phyloP scores from a whole-genome alignment of 1,140 invertebrate genomes.

The Drosophila truncata region DNA sequence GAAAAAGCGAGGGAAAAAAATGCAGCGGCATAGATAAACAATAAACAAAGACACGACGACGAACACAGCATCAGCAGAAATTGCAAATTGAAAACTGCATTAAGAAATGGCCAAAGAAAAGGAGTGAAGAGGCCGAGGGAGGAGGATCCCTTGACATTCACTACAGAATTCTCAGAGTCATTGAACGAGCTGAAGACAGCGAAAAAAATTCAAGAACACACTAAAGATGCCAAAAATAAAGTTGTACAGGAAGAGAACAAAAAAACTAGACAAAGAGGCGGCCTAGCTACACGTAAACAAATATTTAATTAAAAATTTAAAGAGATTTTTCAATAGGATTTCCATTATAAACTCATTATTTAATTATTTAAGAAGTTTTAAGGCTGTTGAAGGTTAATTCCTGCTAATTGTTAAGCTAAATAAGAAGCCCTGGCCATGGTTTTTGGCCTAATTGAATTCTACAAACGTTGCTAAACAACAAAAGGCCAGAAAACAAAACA shows the following conservation, averaged over 20 bases:
- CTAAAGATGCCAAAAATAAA: conserved; percentile 42
- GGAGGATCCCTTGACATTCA: conserved; percentile 18
- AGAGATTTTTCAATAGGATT: neutral
- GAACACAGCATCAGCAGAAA: conserved; percentile 66
- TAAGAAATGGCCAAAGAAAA: conserved; percentile 21
- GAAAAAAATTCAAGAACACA: conserved; percentile 11
- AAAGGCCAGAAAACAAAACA: conserved; percentile 35
- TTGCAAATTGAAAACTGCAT: conserved; percentile 72
- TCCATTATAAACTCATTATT: too few species aligned
- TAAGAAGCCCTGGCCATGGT: neutral
- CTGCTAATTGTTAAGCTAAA: conserved; percentile 51
- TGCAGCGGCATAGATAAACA: conserved; percentile 57
- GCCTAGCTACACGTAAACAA: neutral
- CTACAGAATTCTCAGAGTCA: conserved; percentile 54
- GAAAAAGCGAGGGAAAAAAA: conserved; percentile 14
- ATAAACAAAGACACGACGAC: conserved; percentile 59
- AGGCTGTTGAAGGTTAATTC: neutral
- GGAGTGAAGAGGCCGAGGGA: neutral
- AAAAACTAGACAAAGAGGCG: conserved; percentile 32
- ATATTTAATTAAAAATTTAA: neutral
- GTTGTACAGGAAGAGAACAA: conserved; percentile 1
- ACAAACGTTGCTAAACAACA: conserved; percentile 43
- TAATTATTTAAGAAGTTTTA: neutral
- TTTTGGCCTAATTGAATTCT: conserved; percentile 50
- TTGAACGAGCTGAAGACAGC: conserved; percentile 59